A percentile compares a stretch with the other conserved stretches of the same genome.
Conservation (phyloP, 2,113 vertebrate species). For the Coracopsis vasa region DNA sequence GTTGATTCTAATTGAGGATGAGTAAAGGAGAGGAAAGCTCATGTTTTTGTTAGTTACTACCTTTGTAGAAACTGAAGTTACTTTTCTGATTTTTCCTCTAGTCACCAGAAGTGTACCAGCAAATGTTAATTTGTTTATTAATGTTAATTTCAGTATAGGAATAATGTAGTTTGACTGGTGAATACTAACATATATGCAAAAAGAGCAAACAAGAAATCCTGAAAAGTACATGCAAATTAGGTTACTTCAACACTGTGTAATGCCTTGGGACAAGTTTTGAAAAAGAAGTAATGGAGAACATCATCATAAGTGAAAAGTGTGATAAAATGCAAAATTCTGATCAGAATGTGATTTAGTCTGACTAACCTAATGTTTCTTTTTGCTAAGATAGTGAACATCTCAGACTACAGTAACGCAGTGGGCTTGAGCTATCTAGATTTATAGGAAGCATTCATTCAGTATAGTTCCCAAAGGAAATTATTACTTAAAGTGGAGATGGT, state of each 20-base stretch:
- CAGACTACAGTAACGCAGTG: not conserved
- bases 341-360: not conserved
- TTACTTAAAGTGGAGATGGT: slow-evolving; percentile 21
- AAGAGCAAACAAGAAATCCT: not conserved
- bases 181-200: not conserved
- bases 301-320: not conserved
- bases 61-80: not conserved
- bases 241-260: not conserved
- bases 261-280: not conserved
- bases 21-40: not conserved
- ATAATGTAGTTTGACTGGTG: not conserved
- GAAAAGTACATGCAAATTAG: not conserved
- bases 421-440: not conserved
- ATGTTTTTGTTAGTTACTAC: not conserved
- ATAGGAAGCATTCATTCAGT: not conserved
- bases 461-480: slow-evolving; percentile 28
- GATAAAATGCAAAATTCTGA: not conserved
- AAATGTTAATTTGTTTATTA: not conserved
- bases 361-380: not conserved
- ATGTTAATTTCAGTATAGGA: not conserved
- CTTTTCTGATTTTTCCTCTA: not conserved
- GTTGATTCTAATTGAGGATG: not conserved
- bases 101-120: not conserved
- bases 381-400: not conserved
- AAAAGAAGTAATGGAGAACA: not conserved